Conservation (phyloP, 2,113 vertebrate species). For the Cavia aperea region DNA sequence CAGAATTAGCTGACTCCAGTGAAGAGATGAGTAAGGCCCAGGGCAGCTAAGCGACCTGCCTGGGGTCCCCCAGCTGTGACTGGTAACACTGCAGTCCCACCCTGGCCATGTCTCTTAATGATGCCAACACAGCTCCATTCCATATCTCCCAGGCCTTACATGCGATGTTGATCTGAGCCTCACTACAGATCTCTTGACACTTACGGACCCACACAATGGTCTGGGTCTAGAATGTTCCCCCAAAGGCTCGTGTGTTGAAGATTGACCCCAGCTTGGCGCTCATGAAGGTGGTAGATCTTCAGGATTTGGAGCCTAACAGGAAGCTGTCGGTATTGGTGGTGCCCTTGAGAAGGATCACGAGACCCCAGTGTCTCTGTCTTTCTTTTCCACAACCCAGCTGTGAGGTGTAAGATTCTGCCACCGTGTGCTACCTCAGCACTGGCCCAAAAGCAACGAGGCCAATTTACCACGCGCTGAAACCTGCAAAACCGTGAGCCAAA, state of each 20-base stretch:
- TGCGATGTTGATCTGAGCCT: rapidly evolving
- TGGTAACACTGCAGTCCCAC: neutral
- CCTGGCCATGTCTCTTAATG: rapidly evolving
- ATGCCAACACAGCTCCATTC: rapidly evolving
- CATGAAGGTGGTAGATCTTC: neutral
- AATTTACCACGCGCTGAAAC: neutral
- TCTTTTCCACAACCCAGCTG: neutral
- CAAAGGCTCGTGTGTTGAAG: neutral
- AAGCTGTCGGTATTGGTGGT: neutral
- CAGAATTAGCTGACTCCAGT: neutral
- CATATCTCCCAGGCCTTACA: rapidly evolving
- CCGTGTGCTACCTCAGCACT: neutral
- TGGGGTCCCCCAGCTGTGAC: neutral
- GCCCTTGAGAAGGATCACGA: neutral
- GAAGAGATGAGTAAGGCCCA: neutral
- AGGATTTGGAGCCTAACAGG: neutral
- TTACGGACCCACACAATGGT: neutral
- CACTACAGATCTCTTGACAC: neutral
- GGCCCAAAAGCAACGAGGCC: neutral
- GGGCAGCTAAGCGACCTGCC: neutral
- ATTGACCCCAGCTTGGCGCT: neutral
- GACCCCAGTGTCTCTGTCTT: neutral
- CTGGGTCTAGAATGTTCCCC: neutral
- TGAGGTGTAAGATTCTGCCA: neutral
- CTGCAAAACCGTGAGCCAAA: neutral